phyloP scores from a whole-genome alignment of 2,113 vertebrate species.

The Podarcis muralis region DNA sequence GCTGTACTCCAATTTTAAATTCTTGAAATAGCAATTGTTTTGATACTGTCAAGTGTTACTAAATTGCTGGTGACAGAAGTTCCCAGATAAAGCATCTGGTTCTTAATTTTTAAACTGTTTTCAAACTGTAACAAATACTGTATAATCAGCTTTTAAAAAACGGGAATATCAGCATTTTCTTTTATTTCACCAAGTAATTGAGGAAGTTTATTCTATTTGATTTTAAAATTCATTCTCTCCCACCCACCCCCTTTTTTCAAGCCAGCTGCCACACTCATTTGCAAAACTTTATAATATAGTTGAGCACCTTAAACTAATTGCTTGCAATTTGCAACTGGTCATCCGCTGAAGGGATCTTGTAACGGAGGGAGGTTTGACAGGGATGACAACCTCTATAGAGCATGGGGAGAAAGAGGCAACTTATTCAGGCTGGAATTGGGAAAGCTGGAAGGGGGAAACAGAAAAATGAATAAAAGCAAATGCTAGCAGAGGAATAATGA shows the following conservation, averaged over 20 bases:
- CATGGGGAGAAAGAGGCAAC: neutral
- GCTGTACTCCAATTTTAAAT: neutral
- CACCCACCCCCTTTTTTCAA: neutral
- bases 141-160: constrained; percentile 21
- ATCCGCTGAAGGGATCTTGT: neutral
- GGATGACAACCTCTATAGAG: neutral
- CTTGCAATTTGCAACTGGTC: neutral
- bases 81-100: constrained; percentile 15
- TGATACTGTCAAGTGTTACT: constrained; percentile 3
- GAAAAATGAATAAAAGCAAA: neutral
- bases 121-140: constrained; percentile 28
- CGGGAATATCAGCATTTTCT: constrained; percentile 18
- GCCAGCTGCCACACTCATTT: constrained; percentile 3
- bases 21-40: constrained; percentile 12
- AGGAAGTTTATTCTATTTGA: constrained; percentile 13
- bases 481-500: neutral
- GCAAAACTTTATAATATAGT: neutral
- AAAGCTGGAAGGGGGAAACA: rapidly evolving
- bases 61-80: constrained; percentile 31
- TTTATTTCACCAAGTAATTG: constrained; percentile 24
- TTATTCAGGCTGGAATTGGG: neutral
- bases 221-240: neutral
- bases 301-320: constrained; percentile 6
- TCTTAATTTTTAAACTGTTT: constrained; percentile 38
- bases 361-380: neutral